Conservation (phyloP, 2,888 invertebrate species). For the Leptinotarsa haldemani region DNA sequence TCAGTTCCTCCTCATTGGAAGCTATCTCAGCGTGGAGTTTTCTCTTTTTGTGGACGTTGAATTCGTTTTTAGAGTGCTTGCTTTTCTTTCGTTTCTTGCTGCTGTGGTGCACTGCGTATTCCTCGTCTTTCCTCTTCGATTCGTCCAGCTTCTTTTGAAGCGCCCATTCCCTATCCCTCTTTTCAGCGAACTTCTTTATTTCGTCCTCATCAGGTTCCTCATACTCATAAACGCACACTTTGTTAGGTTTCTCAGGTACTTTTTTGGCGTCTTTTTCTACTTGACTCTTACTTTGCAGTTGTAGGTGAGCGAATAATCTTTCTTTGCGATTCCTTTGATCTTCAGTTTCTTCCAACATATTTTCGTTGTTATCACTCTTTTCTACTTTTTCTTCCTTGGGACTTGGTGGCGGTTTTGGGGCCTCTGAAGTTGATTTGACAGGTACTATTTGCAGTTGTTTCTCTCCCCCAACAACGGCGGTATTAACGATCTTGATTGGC, state of each 20-base stretch:
- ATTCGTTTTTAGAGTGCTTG: conserved; percentile 70
- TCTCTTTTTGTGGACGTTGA: conserved; percentile 65
- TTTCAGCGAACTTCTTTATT: conserved; percentile 64
- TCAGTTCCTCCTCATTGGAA: conserved; percentile 66
- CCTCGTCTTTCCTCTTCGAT: conserved; percentile 51
- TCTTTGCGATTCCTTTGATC: conserved; percentile 57
- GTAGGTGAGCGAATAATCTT: conserved; percentile 60
- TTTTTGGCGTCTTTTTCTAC: conserved; percentile 50
- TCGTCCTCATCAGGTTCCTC: conserved; percentile 64
- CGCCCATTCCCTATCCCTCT: conserved; percentile 65
- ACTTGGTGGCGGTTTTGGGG: conserved; percentile 32
- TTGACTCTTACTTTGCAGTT: conserved; percentile 60
- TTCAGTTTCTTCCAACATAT: conserved; percentile 48
- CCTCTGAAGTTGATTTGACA: conserved; percentile 48
- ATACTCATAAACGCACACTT: conserved; percentile 62
- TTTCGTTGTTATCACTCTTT: conserved; percentile 33
- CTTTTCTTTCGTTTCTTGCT: conserved; percentile 71
- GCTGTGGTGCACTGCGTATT: conserved; percentile 54
- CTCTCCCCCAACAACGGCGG: conserved; percentile 59
- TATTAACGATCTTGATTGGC: conserved; percentile 64
- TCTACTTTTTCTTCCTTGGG: conserved; percentile 36
- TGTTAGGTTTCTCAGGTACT: conserved; percentile 52
- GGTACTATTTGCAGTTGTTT: conserved; percentile 64
- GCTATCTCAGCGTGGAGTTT: conserved; percentile 71
- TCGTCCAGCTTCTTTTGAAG: conserved; percentile 62